Conservation (phyloP, 1,140 invertebrate genomes). For the Bombus pyrosoma region DNA sequence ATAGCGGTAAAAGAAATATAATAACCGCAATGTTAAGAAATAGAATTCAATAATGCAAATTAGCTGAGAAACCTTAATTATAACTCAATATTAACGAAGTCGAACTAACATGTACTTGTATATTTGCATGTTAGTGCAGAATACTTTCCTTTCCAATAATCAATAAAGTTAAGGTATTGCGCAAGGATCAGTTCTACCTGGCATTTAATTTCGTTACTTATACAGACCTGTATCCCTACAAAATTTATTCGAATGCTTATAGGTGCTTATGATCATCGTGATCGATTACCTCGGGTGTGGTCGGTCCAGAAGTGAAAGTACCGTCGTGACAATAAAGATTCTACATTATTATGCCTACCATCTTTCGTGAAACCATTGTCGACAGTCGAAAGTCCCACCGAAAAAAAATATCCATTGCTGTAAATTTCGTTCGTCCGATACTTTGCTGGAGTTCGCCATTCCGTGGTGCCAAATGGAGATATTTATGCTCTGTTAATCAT, state of each 20-base stretch:
- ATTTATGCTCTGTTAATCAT: constrained; percentile 11
- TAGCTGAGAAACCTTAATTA: not conserved
- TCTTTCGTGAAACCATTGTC: constrained; percentile 44
- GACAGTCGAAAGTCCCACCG: constrained; percentile 26
- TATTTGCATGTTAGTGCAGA: not conserved
- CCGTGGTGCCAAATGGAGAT: not conserved
- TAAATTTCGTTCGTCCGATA: constrained; percentile 23
- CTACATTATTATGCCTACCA: constrained; percentile 43
- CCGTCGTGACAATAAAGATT: constrained; percentile 49
- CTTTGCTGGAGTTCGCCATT: not conserved
- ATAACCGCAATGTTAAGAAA: not conserved
- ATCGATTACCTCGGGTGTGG: constrained; percentile 40
- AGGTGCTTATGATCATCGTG: constrained; percentile 31
- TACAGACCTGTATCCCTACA: too few relatives aligned
- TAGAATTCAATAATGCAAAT: not conserved
- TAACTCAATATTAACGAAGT: not conserved
- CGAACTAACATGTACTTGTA: not conserved
- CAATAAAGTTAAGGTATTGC: not conserved
- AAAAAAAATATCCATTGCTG: not conserved
- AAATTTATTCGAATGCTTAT: constrained; percentile 8
- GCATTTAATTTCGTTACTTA: not conserved
- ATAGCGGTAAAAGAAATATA: not conserved
- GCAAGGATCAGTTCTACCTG: not conserved
- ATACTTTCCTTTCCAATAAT: not conserved
- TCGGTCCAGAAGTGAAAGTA: constrained; percentile 49